A percentile compares a stretch with the other conserved stretches of the same genome.
These are phyloP conservation scores for Actinia equina DNA, from an alignment of 64 coral and sea anemone genomes.

Conservation along the genomic window DNA sequence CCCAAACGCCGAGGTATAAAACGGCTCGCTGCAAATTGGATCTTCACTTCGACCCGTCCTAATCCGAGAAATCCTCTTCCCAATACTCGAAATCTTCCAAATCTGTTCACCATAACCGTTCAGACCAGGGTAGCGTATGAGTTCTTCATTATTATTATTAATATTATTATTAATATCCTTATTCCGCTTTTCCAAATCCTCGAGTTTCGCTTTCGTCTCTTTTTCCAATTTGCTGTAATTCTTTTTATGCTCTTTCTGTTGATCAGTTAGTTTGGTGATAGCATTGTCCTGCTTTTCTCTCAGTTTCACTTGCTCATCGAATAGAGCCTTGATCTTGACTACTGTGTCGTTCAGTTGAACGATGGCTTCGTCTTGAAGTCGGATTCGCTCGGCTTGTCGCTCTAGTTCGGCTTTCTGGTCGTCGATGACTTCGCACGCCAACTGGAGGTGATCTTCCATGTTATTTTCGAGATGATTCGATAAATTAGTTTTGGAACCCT, in stretches of 20 bases:
- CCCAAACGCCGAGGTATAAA: slow-evolving; percentile 86
- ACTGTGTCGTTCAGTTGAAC: slow-evolving; percentile 64
- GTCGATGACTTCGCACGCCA: slow-evolving; percentile 78
- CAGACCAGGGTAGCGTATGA: slow-evolving; percentile 61
- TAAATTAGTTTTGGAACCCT: slow-evolving; percentile 70
- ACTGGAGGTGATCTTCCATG: slow-evolving; percentile 66
- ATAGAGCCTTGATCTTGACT: slow-evolving; percentile 49
- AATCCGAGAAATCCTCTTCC: slow-evolving; percentile 64
- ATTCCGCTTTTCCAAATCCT: not conserved
- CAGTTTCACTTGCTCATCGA: slow-evolving; percentile 53
- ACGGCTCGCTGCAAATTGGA: slow-evolving; percentile 90
- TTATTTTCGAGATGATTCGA: slow-evolving; percentile 60
- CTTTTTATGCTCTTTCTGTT: slow-evolving; percentile 80
- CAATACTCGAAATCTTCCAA: slow-evolving; percentile 74
- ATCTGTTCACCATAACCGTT: slow-evolving; percentile 87
- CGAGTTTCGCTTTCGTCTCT: slow-evolving; percentile 27
- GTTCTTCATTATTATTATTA: not conserved
- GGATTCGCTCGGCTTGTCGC: slow-evolving; percentile 50
- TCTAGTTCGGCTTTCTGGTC: slow-evolving; percentile 80
- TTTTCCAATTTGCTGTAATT: slow-evolving; percentile 73
- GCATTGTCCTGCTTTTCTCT: slow-evolving; percentile 64
- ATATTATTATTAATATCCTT: slow-evolving; percentile 3
- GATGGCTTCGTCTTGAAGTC: slow-evolving; percentile 69
- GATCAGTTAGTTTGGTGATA: slow-evolving; percentile 63
- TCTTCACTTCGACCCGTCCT: slow-evolving; percentile 80